A percentile compares a stretch with the other conserved stretches of the same genome.
Conservation (phyloP, 1,140 invertebrate species). For the Formica exsecta region DNA sequence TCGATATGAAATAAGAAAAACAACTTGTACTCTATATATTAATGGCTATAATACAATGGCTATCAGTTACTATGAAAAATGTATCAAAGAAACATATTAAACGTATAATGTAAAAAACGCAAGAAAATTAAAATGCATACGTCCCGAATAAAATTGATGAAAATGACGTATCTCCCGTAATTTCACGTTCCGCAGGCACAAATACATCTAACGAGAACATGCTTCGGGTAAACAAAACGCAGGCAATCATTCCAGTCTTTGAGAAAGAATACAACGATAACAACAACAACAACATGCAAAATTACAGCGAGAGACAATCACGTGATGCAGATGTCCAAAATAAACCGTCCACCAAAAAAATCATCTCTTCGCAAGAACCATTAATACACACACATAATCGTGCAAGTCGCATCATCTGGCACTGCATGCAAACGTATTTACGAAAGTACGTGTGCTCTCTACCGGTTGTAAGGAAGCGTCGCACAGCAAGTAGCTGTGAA, state of each 20-base stretch:
- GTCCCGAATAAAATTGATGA: not conserved
- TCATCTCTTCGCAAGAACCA: slow-evolving; percentile 1
- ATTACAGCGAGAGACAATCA: slow-evolving; percentile 26
- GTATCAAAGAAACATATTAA: not conserved
- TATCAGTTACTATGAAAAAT: slow-evolving; percentile 24
- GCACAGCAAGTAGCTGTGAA: slow-evolving; percentile 52
- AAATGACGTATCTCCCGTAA: not conserved
- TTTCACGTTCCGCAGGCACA: slow-evolving; percentile 22
- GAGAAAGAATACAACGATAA: slow-evolving; percentile 5
- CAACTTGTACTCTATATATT: not conserved
- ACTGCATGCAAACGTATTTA: slow-evolving; percentile 65
- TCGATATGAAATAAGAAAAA: slow-evolving; percentile 4
- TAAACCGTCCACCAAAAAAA: not conserved
- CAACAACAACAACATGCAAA: slow-evolving; percentile 23
- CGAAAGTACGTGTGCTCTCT: slow-evolving; percentile 60
- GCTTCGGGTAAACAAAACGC: slow-evolving; percentile 31
- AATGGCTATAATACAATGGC: not conserved
- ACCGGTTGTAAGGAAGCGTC: slow-evolving; percentile 52
- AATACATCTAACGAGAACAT: slow-evolving; percentile 21
- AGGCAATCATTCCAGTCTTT: slow-evolving; percentile 34
- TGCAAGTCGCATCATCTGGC: slow-evolving; percentile 50
- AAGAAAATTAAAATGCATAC: slow-evolving; percentile 4
- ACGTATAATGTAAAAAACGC: not conserved
- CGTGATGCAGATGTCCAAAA: slow-evolving; percentile 22
- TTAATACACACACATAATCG: slow-evolving; percentile 32